phyloP scores from a whole-genome alignment of 2,113 vertebrate species.

The Corydoras sp. region DNA sequence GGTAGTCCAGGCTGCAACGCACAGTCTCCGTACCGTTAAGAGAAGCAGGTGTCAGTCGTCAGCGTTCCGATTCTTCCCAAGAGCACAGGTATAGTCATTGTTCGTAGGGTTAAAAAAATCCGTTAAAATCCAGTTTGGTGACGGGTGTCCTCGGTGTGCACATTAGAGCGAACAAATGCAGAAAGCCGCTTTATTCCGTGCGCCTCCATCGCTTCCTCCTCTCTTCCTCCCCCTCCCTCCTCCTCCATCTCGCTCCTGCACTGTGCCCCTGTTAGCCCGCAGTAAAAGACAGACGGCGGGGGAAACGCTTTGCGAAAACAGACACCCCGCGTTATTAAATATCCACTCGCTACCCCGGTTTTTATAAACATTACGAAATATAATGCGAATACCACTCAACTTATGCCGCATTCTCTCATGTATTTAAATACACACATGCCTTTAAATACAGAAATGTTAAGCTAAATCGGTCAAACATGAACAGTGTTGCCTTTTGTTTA shows the following conservation, averaged over 20 bases:
- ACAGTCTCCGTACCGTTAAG: constrained; percentile 61
- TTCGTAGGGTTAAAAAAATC: too few relatives aligned
- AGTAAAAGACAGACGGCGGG: constrained; percentile 62
- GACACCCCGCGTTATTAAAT: constrained; percentile 53
- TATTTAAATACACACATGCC: too few relatives aligned
- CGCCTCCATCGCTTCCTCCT: constrained; percentile 61
- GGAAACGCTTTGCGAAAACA: constrained; percentile 74
- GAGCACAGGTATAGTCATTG: constrained; percentile 16
- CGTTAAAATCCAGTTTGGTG: too few relatives aligned
- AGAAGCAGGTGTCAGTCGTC: constrained; percentile 64
- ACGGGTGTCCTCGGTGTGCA: constrained; percentile 43
- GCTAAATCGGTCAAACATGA: too few relatives aligned
- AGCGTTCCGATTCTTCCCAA: constrained; percentile 65
- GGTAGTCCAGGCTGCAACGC: constrained; percentile 56
- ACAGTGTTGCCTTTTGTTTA: too few relatives aligned
- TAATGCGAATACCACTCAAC: too few relatives aligned
- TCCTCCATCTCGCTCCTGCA: constrained; percentile 35
- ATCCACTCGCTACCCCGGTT: not conserved
- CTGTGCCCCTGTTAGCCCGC: constrained; percentile 52
- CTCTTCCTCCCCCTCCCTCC: constrained; percentile 49
- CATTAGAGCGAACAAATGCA: constrained; percentile 45
- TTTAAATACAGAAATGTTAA: too few relatives aligned
- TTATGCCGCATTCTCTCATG: too few relatives aligned
- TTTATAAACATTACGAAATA: too few relatives aligned
- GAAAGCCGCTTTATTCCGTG: constrained; percentile 58